Base-by-base conservation (phyloP, 2,888 invertebrate genomes). In the Trypoxylon attenuatum region DNA sequence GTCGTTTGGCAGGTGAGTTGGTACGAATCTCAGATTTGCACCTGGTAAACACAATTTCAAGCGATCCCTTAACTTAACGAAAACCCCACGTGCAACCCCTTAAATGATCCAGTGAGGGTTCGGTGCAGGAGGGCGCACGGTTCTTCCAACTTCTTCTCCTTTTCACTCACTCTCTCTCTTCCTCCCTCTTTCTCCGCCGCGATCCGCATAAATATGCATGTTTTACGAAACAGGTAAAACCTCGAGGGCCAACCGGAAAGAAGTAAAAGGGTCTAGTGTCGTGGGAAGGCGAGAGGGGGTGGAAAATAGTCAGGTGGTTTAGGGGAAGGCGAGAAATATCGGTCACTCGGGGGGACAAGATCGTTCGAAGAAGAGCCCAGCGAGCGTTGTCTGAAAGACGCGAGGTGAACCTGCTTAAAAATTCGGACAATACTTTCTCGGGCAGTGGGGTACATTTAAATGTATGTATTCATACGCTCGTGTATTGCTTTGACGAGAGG, bases 401-500 rank as follows among this genome's bases (percentile, higher is more conserved):
- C 19, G 38, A 2, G 39, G 52, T 46, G 69, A 61, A 65, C 65
- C 73, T 69, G 75, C 71, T 80, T 77, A 80, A 84, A 81, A 82
- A 81, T 80, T 81, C 75, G 79, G 86, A 84, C 86, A 86, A 86
- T 86, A 85, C 77, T 83, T 85, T 62, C 73, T 54, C 86, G 78
- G 71, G 54, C 78, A 58, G 25, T 47, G 66, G 78, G 76, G 79
- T 73, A 84, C 82, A 86, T 87, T 87, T 84, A 86, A 86, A 87
- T 87, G 85, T 85, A 87, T 86, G 85, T 86, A 86, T 87, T 86
- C 85, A 86, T 85, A 83, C 80, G 77, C 80, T 79, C 77, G 79
- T 80, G 83, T 84, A 82, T 83, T 78, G 82, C 83, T 84, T 84
- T 84, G 86, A 85, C 84, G 82, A 87, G 85, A 87, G 87, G 87